Conservation (phyloP, 2,113 vertebrate genomes). For the Orientallactaga bullata region DNA sequence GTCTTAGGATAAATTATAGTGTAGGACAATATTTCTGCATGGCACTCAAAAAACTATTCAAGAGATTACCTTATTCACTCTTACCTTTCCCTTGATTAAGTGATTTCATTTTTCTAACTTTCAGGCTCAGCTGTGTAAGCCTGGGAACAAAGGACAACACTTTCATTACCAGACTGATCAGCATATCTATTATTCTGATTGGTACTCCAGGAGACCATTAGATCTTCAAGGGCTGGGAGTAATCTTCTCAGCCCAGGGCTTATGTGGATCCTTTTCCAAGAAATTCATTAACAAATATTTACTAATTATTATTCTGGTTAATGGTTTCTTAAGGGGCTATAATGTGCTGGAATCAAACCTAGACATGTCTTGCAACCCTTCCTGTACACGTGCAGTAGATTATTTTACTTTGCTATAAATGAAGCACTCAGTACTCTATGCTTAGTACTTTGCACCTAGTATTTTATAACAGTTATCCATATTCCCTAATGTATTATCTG, state of each 20-base stretch:
- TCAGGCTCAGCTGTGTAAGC: neutral
- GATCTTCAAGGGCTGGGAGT: neutral
- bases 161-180: constrained; percentile 1
- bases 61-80: neutral
- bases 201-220: neutral
- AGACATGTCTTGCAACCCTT: neutral
- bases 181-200: neutral
- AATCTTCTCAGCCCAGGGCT: neutral
- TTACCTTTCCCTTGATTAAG: neutral
- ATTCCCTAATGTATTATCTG: constrained; percentile 14
- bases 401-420: constrained; percentile 60
- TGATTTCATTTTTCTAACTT: neutral
- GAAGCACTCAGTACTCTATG: constrained; percentile 20
- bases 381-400: neutral
- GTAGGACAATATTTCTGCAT: neutral
- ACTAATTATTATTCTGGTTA: constrained; percentile 16
- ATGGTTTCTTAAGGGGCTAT: constrained; percentile 19
- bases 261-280: neutral
- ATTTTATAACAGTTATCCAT: constrained; percentile 44
- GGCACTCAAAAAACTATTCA: neutral
- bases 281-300: constrained; percentile 50
- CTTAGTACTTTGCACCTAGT: too few species aligned
- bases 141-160: neutral
- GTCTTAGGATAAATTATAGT: neutral
- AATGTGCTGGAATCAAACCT: constrained; percentile 51